Conservation (phyloP, 2,113 vertebrate genomes). For the Podarcis raffonei region DNA sequence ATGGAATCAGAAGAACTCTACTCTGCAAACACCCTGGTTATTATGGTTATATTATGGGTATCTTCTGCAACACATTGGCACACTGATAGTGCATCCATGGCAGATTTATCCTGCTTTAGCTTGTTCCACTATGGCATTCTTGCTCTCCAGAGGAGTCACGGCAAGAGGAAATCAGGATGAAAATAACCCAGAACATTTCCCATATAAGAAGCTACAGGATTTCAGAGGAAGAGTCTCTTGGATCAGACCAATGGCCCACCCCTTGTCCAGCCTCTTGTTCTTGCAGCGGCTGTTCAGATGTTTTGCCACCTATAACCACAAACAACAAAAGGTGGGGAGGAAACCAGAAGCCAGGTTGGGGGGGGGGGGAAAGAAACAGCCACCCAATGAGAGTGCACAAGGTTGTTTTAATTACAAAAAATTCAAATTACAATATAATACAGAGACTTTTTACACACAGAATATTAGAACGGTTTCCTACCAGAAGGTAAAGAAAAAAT, state of each 20-base stretch:
- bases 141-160: no score
- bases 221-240: no score
- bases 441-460: constrained; percentile 80
- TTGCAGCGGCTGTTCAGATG: not conserved
- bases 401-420: constrained; percentile 81
- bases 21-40: not conserved
- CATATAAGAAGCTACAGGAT: no score
- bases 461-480: constrained; percentile 69
- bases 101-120: no score
- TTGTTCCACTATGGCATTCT: no score
- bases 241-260: no score
- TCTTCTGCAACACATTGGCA: not conserved
- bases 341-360: not conserved
- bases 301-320: no score
- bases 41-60: no score
- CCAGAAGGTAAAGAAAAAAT: constrained; percentile 75
- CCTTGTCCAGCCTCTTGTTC: no score
- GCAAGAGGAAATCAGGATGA: no score
- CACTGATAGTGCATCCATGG: no score
- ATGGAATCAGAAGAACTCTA: not conserved
- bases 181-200: no score
- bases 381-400: constrained; percentile 56
- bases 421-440: constrained; percentile 81
- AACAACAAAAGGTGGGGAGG: not conserved
- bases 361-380: constrained; percentile 19